Base-by-base conservation (phyloP, 53 echinoderm and acorn worm genomes). In the Pentamera pediparva region DNA sequence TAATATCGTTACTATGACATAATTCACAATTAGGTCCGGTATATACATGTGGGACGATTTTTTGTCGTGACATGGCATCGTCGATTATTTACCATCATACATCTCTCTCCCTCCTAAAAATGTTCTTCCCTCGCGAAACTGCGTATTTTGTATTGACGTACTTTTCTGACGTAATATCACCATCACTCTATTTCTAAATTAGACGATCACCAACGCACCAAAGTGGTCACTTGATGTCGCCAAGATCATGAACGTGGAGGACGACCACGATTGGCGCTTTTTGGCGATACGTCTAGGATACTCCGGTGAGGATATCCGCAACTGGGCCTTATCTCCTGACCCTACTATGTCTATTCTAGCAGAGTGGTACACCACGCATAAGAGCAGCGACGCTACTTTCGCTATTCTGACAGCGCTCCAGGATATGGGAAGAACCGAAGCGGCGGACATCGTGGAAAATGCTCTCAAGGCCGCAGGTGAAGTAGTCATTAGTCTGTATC, bases 281-380 rank as follows among this genome's bases (percentile, higher is more conserved):
- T 69, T 94, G 2, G 94, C 94, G 5, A 87, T 94, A 9, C 84
- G 94, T n/a, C 87, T 95, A n/a, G 90, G 90, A 25, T 95, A 82
- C 67, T 83, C 85, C 1, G 82, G 78, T 43, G 95, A 95, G 55
- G 94, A 94, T 63, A 79, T 94, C 39, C 86, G 94, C 2, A 94
- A 87, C 74, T 94, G 94, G 94, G 94, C 90, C 13, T 59, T 89
- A 74, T 89, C 94, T 15, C 90, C 89, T 17, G 94, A 94, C 57
- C 94, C 95, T 1, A 90, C 95, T 11, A 90, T 95, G 95, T 81
- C 90, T 13, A 70, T 95, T 17, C 69, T 95, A 21, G 87, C 89
- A 0, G 94, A 94, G 41, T 94, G 94, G 94, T 94, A 94, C 77
- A 90, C 89, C 30, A 84, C 82, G 8, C 94, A 94, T 62, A 90